A percentile compares a stretch with the other conserved stretches of the same genome.
Conservation (phyloP, 2,888 invertebrate genomes). For the Leucophora obtusa region DNA sequence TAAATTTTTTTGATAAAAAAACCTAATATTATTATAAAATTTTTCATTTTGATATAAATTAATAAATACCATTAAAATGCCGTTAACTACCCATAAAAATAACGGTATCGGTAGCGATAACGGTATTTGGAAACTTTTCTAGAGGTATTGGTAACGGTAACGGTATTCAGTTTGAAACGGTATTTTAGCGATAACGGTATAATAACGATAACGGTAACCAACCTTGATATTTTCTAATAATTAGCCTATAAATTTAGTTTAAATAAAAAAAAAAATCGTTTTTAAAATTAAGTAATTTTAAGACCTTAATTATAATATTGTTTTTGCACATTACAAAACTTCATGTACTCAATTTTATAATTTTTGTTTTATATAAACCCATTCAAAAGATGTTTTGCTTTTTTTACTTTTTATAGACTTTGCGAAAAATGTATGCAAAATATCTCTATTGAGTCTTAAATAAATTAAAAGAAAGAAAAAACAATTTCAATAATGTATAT, state of each 20-base stretch:
- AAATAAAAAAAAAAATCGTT: neutral
- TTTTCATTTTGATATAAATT: no score
- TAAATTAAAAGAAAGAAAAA: neutral
- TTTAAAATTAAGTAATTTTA: constrained; percentile 1
- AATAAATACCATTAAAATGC: no score
- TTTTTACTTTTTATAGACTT: neutral
- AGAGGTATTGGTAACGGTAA: no score
- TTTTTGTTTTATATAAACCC: neutral
- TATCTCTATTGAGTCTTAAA: neutral
- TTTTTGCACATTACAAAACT: neutral
- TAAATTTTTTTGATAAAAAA: no score
- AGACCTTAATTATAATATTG: neutral
- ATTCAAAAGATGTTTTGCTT: neutral
- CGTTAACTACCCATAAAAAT: no score
- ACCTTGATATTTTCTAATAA: no score
- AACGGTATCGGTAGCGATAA: no score
- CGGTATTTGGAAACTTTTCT: no score
- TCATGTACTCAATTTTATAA: neutral
- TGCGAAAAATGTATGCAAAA: neutral
- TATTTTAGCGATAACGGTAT: no score
- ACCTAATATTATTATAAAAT: no score
- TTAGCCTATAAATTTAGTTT: neutral
- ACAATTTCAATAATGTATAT: neutral
- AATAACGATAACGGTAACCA: no score
- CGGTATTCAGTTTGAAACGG: no score